Evolutionary conservation across 1,140 invertebrate genomes (phyloP).

Genomic region (Pectinophora gossypiella): DNA sequence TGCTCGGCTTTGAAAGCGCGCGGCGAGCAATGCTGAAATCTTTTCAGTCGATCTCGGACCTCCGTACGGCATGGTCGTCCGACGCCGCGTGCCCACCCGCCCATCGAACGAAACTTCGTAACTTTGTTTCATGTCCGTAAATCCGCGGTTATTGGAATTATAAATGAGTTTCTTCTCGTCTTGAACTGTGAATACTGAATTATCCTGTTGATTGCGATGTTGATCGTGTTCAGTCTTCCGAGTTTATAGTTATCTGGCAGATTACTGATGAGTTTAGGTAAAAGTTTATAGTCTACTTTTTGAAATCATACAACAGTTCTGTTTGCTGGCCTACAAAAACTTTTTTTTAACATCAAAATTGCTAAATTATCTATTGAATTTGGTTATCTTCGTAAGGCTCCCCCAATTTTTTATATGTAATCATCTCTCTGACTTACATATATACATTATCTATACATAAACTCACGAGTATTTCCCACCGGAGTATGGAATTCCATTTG

Average conservation of each 20-base stretch:
- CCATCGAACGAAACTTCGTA: conserved; percentile 28
- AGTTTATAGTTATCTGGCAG: background rate
- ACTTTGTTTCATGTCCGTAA: conserved; percentile 20
- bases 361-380: too few relatives aligned
- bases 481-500: too few relatives aligned
- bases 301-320: too few relatives aligned
- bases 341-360: too few relatives aligned
- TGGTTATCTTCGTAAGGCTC: too few relatives aligned
- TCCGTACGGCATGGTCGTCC: conserved; percentile 27
- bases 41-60: conserved; percentile 44
- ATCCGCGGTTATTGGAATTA: conserved; percentile 5
- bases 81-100: conserved; percentile 5
- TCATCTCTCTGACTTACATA: too few relatives aligned
- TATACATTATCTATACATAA: too few relatives aligned
- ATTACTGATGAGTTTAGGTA: background rate
- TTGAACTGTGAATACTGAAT: background rate
- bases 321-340: too few relatives aligned
- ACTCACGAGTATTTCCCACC: too few relatives aligned
- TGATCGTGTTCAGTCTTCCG: background rate
- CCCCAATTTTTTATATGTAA: too few relatives aligned
- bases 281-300: background rate
- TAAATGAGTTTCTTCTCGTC: conserved; percentile 3
- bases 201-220: too few relatives aligned
- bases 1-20: background rate
- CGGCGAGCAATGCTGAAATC: conserved; percentile 22